Evolutionary conservation across 1,140 invertebrate species (phyloP), one percentile per base, ranked within the genome.

Genomic region (Hermetia illucens): DNA sequence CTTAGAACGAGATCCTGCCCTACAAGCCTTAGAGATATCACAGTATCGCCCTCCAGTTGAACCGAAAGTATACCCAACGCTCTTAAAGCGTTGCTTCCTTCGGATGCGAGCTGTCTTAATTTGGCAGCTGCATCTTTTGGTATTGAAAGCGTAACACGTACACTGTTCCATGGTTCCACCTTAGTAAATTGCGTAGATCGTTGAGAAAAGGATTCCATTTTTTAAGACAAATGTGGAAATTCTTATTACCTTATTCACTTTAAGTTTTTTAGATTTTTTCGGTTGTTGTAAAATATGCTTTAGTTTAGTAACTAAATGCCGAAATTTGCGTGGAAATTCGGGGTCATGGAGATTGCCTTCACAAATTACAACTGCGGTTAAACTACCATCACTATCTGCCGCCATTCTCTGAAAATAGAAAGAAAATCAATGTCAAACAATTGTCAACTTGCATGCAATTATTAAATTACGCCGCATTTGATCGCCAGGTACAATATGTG

Each of bases 121-220:
- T 86, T 75, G 49, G 81, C 64, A 48, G 91, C 92, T 55, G 92
- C 92, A 65, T 94, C 91, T 58, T 82, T 77, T 46, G 91, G 90
- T 66, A 96, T 88, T 53, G 88, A 90, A 69, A 96, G 84, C 63
- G 90, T 95, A 58, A 96, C 89, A 65, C 87, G 79, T 47, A 96
- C 91, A 54, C 88, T 91, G 69, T 95, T 93, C 90, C 90, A 95
- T 72, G 91, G 91, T 74, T 97, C 91, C 68, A 95, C 83, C 73
- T 95, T 53, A 10, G 40, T 30, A 34, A n/a, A n/a, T n/a, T n/a
- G n/a, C 8, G 15, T 2, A 15, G 8, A 16, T 13, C 17, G 2
- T 16, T 10, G 18, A 31, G 8, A 5, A 31, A 31, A 31, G n/a
- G n/a, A n/a, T n/a, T n/a, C n/a, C n/a, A n/a, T n/a, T n/a, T n/a